Percentiles rank a stretch among this genome's conserved stretches.
Conservation (phyloP, 2,888 invertebrate species). For the Steinernema hermaphroditum region DNA sequence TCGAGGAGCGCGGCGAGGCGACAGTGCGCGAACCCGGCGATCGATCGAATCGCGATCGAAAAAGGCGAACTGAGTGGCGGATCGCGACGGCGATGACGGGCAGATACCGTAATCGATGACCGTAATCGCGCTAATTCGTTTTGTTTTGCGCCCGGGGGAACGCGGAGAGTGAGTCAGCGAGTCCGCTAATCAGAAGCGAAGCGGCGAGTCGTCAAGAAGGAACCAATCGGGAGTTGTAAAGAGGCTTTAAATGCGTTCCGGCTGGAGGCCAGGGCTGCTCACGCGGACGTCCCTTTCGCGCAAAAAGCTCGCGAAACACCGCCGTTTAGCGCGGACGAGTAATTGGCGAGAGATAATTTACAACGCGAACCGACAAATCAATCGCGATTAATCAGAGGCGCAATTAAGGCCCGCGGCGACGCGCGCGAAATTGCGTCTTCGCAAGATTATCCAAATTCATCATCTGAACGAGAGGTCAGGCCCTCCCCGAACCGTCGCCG, state of each 20-base stretch:
- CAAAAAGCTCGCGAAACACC: background rate
- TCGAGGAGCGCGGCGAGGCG: background rate
- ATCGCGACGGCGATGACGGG: background rate
- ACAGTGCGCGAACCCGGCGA: background rate
- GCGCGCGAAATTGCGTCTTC: background rate
- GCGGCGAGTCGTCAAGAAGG: background rate
- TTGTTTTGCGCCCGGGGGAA: no score
- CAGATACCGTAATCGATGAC: background rate
- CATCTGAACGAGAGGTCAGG: no score
- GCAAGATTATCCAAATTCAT: background rate
- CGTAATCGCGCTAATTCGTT: slow-evolving; percentile 1
- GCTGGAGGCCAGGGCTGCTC: no score
- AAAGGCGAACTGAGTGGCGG: background rate
- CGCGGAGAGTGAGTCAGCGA: background rate
- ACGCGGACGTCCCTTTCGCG: background rate
- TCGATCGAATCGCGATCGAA: background rate
- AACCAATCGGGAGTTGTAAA: slow-evolving; percentile 7
- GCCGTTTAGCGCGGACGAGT: slow-evolving; percentile 12
- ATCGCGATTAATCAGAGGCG: slow-evolving; percentile 24
- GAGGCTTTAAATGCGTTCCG: background rate
- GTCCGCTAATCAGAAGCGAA: background rate
- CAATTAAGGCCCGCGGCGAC: slow-evolving; percentile 10
- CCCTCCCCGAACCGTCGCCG: background rate
- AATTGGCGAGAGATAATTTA: slow-evolving; percentile 27
- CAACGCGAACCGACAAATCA: slow-evolving; percentile 16